A percentile compares a stretch with the other conserved stretches of the same genome.
These are phyloP conservation scores for Schizaphis graminum DNA, from an alignment of 2,888 invertebrate species.

Conservation along the genomic window DNA sequence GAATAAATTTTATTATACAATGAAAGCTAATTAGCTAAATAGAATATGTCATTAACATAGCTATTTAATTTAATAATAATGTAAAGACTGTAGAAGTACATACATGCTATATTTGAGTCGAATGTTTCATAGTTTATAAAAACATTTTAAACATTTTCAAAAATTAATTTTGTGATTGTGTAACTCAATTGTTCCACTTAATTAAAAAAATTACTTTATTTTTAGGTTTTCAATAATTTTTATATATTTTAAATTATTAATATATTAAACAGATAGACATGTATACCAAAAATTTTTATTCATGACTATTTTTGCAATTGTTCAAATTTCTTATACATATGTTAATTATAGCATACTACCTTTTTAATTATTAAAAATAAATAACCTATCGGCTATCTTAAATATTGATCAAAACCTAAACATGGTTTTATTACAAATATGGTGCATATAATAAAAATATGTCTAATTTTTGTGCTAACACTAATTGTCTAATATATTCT, in stretches of 20 bases:
- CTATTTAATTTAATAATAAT: too few relatives aligned
- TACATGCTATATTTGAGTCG: neutral
- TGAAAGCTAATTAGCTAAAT: too few relatives aligned
- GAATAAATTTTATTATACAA: too few relatives aligned
- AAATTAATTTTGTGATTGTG: neutral
- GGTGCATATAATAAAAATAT: neutral
- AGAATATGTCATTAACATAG: too few relatives aligned
- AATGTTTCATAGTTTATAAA: neutral
- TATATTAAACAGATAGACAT: too few relatives aligned
- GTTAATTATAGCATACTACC: neutral
- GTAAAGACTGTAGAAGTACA: neutral
- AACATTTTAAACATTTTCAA: neutral
- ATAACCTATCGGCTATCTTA: neutral
- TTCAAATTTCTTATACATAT: neutral
- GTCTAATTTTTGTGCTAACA: neutral
- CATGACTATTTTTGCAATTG: neutral
- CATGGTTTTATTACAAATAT: neutral
- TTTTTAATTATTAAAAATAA: conserved; percentile 1
- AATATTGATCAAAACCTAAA: neutral
- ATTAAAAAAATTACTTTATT: neutral
- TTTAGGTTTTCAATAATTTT: neutral
- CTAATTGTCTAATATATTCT: neutral
- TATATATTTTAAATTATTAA: neutral
- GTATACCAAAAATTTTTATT: neutral
- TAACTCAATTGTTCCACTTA: neutral